A percentile compares a stretch with the other conserved stretches of the same genome.
Conservation (phyloP, 2,113 vertebrate genomes). For the Hippopotamus amphibius region DNA sequence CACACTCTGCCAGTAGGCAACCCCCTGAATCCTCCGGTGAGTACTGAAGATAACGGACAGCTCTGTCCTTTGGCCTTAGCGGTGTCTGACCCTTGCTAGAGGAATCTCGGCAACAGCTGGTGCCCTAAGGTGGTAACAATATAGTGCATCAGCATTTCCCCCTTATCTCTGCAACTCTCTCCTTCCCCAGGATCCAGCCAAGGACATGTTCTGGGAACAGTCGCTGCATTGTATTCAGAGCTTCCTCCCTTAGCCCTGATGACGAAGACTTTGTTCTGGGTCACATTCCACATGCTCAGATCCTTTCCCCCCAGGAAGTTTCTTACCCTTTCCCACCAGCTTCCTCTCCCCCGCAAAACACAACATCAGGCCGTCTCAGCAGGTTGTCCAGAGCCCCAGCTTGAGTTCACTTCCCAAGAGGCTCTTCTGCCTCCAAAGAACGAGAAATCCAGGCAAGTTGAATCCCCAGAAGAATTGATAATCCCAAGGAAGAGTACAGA, state of each 20-base stretch:
- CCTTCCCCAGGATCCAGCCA: background rate
- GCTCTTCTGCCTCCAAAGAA: background rate
- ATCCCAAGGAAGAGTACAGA: background rate
- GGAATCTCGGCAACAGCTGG: background rate
- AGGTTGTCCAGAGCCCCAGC: background rate
- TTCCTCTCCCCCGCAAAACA: background rate
- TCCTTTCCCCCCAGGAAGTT: background rate
- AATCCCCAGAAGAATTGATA: background rate
- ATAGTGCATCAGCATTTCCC: background rate
- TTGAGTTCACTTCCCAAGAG: background rate
- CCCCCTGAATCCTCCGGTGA: background rate
- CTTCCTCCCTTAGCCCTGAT: background rate
- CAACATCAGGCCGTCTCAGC: background rate
- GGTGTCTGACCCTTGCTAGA: rapidly evolving
- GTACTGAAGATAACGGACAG: too few relatives aligned
- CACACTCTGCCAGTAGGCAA: background rate
- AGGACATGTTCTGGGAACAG: background rate
- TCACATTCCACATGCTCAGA: background rate
- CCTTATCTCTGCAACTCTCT: background rate
- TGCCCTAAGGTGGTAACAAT: rapidly evolving
- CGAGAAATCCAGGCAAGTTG: background rate
- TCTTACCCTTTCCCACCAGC: background rate
- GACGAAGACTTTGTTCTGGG: background rate
- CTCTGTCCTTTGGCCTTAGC: background rate
- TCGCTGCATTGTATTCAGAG: background rate